Evolutionary conservation across 2,797 vertebrate genomes (phyloP).

Genomic region (Lepus oiostolus): DNA sequence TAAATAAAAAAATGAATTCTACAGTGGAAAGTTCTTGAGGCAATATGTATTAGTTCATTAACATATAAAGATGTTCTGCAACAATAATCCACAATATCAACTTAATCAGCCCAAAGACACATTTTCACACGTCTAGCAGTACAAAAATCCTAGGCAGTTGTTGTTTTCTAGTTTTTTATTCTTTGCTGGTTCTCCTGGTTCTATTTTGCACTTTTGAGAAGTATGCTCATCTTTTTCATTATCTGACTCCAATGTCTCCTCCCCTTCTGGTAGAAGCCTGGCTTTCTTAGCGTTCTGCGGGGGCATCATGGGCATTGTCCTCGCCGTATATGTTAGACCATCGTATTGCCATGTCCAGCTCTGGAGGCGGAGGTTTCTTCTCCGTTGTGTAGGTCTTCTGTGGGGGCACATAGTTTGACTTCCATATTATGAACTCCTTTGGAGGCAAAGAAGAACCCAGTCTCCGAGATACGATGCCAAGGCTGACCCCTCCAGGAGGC

Average conservation of each 20-base stretch:
- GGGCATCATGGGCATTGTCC: slow-evolving; percentile 96
- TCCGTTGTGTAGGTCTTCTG: slow-evolving; percentile 93
- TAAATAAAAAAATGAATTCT: slow-evolving; percentile 83
- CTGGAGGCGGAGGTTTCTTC: slow-evolving; percentile 93
- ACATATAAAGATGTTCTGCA: slow-evolving; percentile 79
- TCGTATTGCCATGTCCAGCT: slow-evolving; percentile 97
- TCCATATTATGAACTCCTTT: slow-evolving; percentile 95
- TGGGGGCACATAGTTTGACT: slow-evolving; percentile 94
- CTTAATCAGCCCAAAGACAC: slow-evolving; percentile 34
- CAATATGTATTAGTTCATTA: slow-evolving; percentile 72
- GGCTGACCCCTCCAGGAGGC: slow-evolving; percentile 82
- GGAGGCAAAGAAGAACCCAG: slow-evolving; percentile 88
- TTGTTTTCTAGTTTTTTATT: slow-evolving; percentile 90
- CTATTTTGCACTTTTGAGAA: slow-evolving; percentile 94
- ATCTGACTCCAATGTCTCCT: slow-evolving; percentile 90
- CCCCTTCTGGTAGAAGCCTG: slow-evolving; percentile 90
- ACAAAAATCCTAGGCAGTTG: slow-evolving; percentile 44
- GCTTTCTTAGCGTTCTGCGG: slow-evolving; percentile 90
- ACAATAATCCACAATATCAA: slow-evolving; percentile 78
- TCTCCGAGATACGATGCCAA: slow-evolving; percentile 80
- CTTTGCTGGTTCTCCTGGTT: slow-evolving; percentile 94
- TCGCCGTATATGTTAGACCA: slow-evolving; percentile 97
- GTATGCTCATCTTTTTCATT: slow-evolving; percentile 88
- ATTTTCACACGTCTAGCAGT: slow-evolving; percentile 70
- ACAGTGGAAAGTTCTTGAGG: slow-evolving; percentile 79